A percentile compares a stretch with the other conserved stretches of the same genome.
These are phyloP conservation scores for Rousettus leschenaultii DNA, from an alignment of 2,113 vertebrate genomes.

Conservation along the genomic window DNA sequence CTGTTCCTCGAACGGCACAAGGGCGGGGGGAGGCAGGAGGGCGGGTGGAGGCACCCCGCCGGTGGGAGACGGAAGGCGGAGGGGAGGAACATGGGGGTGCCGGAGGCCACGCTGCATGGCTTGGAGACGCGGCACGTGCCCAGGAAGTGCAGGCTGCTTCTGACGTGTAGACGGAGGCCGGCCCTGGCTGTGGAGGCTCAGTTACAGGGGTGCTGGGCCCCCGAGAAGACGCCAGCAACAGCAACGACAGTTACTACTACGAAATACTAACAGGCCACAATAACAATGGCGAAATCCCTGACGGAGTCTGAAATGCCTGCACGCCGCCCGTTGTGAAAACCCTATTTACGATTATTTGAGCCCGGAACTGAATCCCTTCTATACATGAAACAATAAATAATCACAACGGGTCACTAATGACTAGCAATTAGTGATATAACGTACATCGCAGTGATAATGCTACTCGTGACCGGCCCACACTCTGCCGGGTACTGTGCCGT, in stretches of 20 bases:
- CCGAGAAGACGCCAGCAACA: not conserved
- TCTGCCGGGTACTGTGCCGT: rapidly evolving
- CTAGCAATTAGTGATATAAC: rapidly evolving
- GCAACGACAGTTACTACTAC: rapidly evolving
- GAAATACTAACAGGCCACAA: rapidly evolving
- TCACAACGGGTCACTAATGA: not conserved
- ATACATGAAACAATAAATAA: rapidly evolving
- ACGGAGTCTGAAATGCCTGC: rapidly evolving
- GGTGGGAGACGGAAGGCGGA: too few relatives aligned
- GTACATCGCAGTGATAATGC: rapidly evolving
- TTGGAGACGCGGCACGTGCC: rapidly evolving
- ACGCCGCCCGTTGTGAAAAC: rapidly evolving
- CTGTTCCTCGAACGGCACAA: not conserved
- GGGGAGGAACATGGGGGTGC: not conserved
- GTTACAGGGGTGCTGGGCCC: not conserved
- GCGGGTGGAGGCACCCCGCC: rapidly evolving
- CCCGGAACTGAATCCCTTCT: not conserved
- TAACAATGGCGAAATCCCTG: rapidly evolving
- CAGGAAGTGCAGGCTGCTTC: rapidly evolving
- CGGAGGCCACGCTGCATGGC: rapidly evolving
- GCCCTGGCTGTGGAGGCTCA: rapidly evolving
- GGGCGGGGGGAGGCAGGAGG: rapidly evolving
- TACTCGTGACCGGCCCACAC: too few relatives aligned
- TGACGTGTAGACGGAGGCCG: rapidly evolving
- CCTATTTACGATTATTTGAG: too few relatives aligned